phyloP scores from a whole-genome alignment of 2,797 vertebrate genomes.

The Oreochromis mossambicus region DNA sequence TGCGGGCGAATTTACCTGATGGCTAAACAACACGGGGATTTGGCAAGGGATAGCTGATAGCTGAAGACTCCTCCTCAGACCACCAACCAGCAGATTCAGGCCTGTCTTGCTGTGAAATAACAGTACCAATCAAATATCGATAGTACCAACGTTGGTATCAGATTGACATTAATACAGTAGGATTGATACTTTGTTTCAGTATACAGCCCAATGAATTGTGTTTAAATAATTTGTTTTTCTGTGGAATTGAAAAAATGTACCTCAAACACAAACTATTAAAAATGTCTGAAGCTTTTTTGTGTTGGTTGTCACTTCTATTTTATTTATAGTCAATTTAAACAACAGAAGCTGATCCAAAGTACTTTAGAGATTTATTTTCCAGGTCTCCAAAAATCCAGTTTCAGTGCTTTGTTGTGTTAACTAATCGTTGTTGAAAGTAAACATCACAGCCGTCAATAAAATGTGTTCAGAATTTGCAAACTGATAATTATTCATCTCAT shows the following conservation, averaged over 20 bases:
- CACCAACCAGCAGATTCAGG: background rate
- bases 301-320: fast-evolving
- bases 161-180: fast-evolving
- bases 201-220: fast-evolving
- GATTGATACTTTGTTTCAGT: background rate
- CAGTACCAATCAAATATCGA: background rate
- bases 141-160: background rate
- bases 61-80: background rate
- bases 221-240: background rate
- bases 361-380: background rate
- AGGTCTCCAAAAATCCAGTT: background rate
- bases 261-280: background rate
- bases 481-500: background rate
- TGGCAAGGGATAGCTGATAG: background rate
- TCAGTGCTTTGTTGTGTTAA: background rate
- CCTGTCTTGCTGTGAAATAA: background rate
- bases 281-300: fast-evolving
- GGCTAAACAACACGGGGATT: fast-evolving
- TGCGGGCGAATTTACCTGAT: fast-evolving
- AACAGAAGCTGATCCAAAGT: background rate
- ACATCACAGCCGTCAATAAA: background rate
- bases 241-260: background rate
- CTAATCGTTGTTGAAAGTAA: background rate
- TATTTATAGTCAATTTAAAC: background rate
- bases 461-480: background rate